These are phyloP conservation scores for Euplagia quadripunctaria DNA, from an alignment of 2,888 invertebrate species.

Conservation along the genomic window DNA sequence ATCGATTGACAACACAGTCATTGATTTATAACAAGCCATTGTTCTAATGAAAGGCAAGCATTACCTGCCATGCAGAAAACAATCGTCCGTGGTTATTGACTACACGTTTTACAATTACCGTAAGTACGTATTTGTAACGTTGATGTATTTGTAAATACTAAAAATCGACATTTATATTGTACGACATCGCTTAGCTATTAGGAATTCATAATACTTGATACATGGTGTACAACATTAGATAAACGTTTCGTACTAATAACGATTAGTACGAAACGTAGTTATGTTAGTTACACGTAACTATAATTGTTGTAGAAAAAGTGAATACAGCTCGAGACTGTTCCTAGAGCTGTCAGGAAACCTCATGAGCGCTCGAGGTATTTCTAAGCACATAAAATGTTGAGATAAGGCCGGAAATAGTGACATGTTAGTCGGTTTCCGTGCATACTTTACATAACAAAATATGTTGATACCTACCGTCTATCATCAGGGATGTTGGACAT, in stretches of 20 bases:
- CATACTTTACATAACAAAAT: neutral
- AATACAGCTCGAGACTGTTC: too few species aligned
- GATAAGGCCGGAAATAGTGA: constrained; percentile 1
- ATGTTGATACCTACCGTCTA: neutral
- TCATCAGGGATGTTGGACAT: neutral
- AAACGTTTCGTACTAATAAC: too few species aligned
- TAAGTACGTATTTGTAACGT: constrained; percentile 19
- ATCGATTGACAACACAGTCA: constrained; percentile 55
- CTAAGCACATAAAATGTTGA: too few species aligned
- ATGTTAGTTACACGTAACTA: neutral
- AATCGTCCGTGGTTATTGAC: constrained; percentile 59
- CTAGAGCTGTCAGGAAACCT: too few species aligned
- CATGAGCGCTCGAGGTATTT: too few species aligned
- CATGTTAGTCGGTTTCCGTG: neutral
- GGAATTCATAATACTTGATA: neutral
- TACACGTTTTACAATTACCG: constrained; percentile 54
- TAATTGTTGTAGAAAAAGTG: neutral
- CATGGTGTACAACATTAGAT: neutral
- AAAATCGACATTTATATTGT: neutral
- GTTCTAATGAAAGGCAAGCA: constrained; percentile 63
- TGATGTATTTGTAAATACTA: constrained; percentile 55
- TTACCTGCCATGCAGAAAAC: constrained; percentile 56
- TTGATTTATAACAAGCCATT: constrained; percentile 66
- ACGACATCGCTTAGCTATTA: neutral
- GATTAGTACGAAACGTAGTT: too few species aligned